A percentile compares a stretch with the other conserved stretches of the same genome.
Evolutionary conservation across 1,140 invertebrate genomes (phyloP).

Genomic region (Agraylea sexmaculata): DNA sequence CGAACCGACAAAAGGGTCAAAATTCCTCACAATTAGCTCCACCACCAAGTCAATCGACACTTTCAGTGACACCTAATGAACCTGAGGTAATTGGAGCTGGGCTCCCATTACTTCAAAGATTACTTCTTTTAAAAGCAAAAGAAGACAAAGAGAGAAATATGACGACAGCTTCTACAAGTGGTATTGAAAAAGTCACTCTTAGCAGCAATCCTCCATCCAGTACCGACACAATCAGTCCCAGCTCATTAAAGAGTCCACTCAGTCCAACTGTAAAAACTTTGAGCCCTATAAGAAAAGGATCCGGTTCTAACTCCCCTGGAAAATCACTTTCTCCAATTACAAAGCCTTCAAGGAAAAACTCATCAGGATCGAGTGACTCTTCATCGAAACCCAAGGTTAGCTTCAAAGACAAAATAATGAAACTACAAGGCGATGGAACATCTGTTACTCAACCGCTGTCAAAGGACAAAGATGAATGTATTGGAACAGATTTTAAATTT

Average conservation of each 20-base stretch:
- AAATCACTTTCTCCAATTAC: slow-evolving; percentile 37
- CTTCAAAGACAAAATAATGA: slow-evolving; percentile 39
- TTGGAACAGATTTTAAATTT: slow-evolving; percentile 14
- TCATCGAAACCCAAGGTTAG: slow-evolving; percentile 36
- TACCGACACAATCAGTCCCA: slow-evolving; percentile 38
- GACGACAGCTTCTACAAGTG: slow-evolving; percentile 11
- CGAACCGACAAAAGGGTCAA: slow-evolving; percentile 33
- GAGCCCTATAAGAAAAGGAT: slow-evolving; percentile 35
- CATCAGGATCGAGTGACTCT: slow-evolving; percentile 37
- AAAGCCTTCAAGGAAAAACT: slow-evolving; percentile 37
- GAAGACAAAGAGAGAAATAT: slow-evolving; percentile 51
- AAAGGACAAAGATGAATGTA: slow-evolving; percentile 14
- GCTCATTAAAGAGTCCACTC: slow-evolving; percentile 37
- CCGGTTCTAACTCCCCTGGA: slow-evolving; percentile 36
- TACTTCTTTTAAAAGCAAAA: slow-evolving; percentile 68
- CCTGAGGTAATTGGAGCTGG: slow-evolving; percentile 55
- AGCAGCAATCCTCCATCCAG: slow-evolving; percentile 36
- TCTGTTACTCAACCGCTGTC: slow-evolving; percentile 32
- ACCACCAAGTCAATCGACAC: slow-evolving; percentile 31
- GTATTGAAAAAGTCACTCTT: slow-evolving; percentile 15
- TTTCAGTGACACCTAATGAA: slow-evolving; percentile 33
- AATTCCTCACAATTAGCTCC: slow-evolving; percentile 33
- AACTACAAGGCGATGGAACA: slow-evolving; percentile 38
- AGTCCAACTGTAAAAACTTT: slow-evolving; percentile 38
- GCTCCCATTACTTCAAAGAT: slow-evolving; percentile 64